These are phyloP conservation scores for Eulimnadia texana DNA, from an alignment of 1,140 invertebrate genomes.

Conservation along the genomic window DNA sequence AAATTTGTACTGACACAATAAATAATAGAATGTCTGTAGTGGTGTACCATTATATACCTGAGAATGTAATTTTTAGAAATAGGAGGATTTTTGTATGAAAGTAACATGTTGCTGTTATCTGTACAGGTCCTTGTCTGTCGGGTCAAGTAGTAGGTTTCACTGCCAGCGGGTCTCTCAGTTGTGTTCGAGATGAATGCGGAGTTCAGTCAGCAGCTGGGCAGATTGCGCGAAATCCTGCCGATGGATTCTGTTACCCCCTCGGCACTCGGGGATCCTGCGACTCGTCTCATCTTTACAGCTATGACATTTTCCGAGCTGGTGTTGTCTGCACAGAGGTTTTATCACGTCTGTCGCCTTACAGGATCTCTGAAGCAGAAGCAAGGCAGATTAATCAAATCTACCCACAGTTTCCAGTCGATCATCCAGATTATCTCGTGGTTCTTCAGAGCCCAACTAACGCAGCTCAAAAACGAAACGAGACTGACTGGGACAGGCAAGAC, in stretches of 20 bases:
- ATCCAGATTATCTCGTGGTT: neutral
- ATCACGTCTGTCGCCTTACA: conserved; percentile 1
- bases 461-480: neutral
- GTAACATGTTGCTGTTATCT: too few species aligned
- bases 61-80: too few species aligned
- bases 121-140: too few species aligned
- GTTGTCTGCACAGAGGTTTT: neutral
- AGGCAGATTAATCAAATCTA: neutral
- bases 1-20: too few species aligned
- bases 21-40: too few species aligned
- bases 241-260: conserved; percentile 10
- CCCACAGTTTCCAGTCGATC: neutral
- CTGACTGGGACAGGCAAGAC: neutral
- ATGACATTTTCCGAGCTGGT: neutral
- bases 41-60: too few species aligned
- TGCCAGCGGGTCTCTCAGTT: neutral
- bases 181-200: too few species aligned
- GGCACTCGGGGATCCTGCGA: conserved; percentile 10
- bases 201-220: neutral
- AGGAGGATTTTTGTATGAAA: too few species aligned
- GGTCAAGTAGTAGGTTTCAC: neutral
- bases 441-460: neutral
- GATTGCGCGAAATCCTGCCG: neutral
- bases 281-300: neutral
- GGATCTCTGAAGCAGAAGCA: neutral